Evolutionary conservation across 2,113 vertebrate species (phyloP), one percentile per base, ranked within the genome.

Genomic region (Setophaga coronata): DNA sequence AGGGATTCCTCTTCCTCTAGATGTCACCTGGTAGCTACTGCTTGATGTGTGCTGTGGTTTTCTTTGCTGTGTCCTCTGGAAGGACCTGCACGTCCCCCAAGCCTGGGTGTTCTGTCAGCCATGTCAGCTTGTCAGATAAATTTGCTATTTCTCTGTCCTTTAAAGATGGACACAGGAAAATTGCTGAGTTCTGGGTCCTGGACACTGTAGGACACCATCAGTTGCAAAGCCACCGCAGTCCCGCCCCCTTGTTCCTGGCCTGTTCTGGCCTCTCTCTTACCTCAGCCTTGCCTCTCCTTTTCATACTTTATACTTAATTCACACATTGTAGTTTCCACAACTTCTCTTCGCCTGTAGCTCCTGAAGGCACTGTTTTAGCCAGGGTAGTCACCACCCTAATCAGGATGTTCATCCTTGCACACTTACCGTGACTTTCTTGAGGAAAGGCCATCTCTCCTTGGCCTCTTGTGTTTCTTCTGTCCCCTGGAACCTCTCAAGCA

Each of bases 121-220:
- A 0, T 3, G 24, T 10, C 62, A 74, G 8, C 8, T 51, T 51
- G 14, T 38, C 50, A 51, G 26, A 43, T 18, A 12, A 38, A 5
- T 2, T 3, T 19, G 23, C 7, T 42, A 0, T 14, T 81, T 33
- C 72, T 78, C 29, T 1, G 0, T 11, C 14, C 36, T 38, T 38
- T 38, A 38, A 38, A 38, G 36, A 38, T 38, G 36, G 36, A 38
- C 36, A 38, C 36, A 38, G 36, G 36, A 38, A 38, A 38, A 38
- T 38, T 38, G 36, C 36, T 0, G 7, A 64, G 17, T 26, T 77
- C 54, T 45, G 12, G 6, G n/a, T 47, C 64, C 67, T 4, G 1
- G 56, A 14, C 1, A 0, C 4, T n/a, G 33, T 3, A 36, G 29
- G 23, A n/a, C 21, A 60, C 11, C 19, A 53, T 6, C 38, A 65